Evolutionary conservation across 2,797 vertebrate species (phyloP).

Genomic region (Pteropus rufus): DNA sequence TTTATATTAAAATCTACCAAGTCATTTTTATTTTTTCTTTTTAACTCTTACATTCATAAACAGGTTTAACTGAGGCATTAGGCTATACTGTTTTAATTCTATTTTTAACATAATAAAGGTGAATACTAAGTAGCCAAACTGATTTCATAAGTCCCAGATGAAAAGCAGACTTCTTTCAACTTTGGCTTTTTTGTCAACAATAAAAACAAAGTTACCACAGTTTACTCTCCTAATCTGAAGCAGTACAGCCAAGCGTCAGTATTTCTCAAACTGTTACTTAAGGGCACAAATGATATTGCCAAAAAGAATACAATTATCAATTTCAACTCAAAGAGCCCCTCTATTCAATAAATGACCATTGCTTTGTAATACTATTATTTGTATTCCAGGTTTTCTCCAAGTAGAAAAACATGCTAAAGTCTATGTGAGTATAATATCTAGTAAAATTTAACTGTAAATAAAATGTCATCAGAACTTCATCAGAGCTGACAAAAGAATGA

Average conservation of each 20-base stretch:
- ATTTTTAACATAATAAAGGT: neutral
- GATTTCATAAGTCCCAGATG: neutral
- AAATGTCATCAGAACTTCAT: constrained; percentile 54
- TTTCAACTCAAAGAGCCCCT: neutral
- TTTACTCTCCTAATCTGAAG: neutral
- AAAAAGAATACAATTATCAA: constrained; percentile 29
- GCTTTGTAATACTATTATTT: constrained; percentile 38
- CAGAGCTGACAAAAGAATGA: constrained; percentile 53
- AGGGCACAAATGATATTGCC: neutral
- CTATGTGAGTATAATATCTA: constrained; percentile 33
- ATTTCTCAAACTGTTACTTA: constrained; percentile 18
- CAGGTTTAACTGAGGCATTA: neutral
- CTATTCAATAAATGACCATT: neutral
- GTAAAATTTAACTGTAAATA: constrained; percentile 62
- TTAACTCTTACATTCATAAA: neutral
- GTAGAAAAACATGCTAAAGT: constrained; percentile 9
- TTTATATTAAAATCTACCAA: constrained; percentile 24
- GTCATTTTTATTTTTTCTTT: constrained; percentile 46
- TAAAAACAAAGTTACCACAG: constrained; percentile 38
- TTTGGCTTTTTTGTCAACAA: neutral
- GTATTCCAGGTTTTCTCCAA: neutral
- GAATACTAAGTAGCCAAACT: constrained; percentile 5
- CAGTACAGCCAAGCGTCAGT: neutral
- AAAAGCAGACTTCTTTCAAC: constrained; percentile 24
- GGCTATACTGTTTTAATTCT: neutral